A percentile compares a stretch with the other conserved stretches of the same genome.
phyloP scores from a whole-genome alignment of 2,797 vertebrate genomes.

The Spinus olivaceus region DNA sequence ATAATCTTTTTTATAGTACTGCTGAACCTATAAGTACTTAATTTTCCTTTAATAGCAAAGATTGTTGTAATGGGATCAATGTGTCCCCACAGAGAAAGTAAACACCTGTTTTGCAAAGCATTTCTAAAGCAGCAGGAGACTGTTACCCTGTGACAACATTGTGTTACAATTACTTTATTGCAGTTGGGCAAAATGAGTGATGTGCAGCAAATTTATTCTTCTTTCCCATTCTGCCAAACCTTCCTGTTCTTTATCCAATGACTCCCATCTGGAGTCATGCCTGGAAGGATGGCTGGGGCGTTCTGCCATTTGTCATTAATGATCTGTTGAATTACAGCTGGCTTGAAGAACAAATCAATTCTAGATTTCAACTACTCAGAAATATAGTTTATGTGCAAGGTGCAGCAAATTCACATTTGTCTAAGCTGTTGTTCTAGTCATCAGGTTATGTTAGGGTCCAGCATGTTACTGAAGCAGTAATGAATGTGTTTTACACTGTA shows the following conservation, averaged over 20 bases:
- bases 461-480: background rate
- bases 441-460: background rate
- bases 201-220: slow-evolving; percentile 44
- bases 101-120: slow-evolving; percentile 62
- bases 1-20: background rate
- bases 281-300: slow-evolving; percentile 22
- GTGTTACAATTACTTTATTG: slow-evolving; percentile 57
- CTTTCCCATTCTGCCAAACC: slow-evolving; percentile 29
- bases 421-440: background rate
- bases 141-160: slow-evolving; percentile 51
- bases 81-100: slow-evolving; percentile 46
- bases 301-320: slow-evolving; percentile 38
- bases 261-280: slow-evolving; percentile 49
- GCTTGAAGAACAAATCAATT: slow-evolving; percentile 4
- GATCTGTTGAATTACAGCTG: slow-evolving; percentile 22
- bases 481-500: background rate
- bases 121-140: slow-evolving; percentile 55
- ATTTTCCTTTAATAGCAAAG: slow-evolving; percentile 48
- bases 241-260: slow-evolving; percentile 36
- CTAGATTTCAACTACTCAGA: background rate
- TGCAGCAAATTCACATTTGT: background rate
- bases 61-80: background rate
- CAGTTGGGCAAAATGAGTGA: slow-evolving; percentile 56
- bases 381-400: background rate
- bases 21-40: background rate